Evolutionary conservation across 30 jellyfish, hydroid and myxozoan genomes (phyloP), one percentile per base, ranked within the genome.

Genomic region (Mastigias papua): DNA sequence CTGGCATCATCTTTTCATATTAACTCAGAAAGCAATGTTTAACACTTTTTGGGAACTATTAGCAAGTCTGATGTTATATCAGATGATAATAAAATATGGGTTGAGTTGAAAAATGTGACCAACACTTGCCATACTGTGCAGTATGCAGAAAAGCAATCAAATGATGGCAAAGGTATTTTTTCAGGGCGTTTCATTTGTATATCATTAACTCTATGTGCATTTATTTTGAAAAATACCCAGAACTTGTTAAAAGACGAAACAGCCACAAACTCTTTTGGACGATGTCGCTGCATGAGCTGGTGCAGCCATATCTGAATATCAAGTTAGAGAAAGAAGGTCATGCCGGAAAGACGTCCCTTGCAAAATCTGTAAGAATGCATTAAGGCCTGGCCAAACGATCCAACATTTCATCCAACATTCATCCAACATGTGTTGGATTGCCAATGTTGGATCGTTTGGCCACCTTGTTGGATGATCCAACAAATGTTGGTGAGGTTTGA

Each of bases 121-220:
- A 65, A 65, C 25, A 15, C 35, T 13, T 25, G 21, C 25, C 76
- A 10, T 65, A 65, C 35, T 65, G 25, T 65, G 21, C 33, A 1
- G 2, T 65, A 11, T 21, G 76, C 13, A 65, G 76, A 15, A 65
- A 26, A 68, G 15, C 80, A 15, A 2, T 26, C 32, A 86, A 86
- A 86, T 86, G 89, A 78, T 86, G 95, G 90, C 51, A 86, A 69
- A 86, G 30, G 66, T 2, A 49, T 5, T 86, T 86, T 35, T 61
- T 86, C 62, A 57, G 95, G 31, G 57, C 73, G 16, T 48, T 86
- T 16, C 85, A 86, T 42, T 50, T 86, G 58, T 49, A 77, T 60
- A 50, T 84, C 22, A 25, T 73, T 26, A 76, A 86, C 64, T 42
- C 85, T 13, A 80, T 80, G 91, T 54, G 75, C 46, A 30, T 80